Percentiles rank a stretch among this genome's conserved stretches.
Conservation (phyloP, 2,888 invertebrate genomes). For the Drosophila monieri region DNA sequence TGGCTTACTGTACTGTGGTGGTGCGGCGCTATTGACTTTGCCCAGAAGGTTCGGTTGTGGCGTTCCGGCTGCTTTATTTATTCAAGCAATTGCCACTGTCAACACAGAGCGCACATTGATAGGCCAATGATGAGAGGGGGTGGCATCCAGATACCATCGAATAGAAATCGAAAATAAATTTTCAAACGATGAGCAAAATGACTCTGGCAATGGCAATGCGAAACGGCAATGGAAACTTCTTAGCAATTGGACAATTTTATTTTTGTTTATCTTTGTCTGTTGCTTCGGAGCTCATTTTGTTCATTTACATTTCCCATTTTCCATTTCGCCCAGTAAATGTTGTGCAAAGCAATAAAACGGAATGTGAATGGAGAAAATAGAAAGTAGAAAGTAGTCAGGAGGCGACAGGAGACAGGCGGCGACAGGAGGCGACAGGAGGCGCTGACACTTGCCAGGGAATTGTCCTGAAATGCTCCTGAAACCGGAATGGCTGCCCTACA, state of each 20-base stretch:
- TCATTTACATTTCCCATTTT: slow-evolving; percentile 64
- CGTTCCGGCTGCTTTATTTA: slow-evolving; percentile 55
- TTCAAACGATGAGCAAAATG: slow-evolving; percentile 50
- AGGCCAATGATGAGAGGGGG: slow-evolving; percentile 41
- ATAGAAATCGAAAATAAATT: slow-evolving; percentile 57
- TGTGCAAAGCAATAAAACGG: slow-evolving; percentile 61
- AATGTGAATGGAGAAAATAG: slow-evolving; percentile 40
- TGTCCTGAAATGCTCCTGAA: slow-evolving; percentile 11
- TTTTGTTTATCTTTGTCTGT: slow-evolving; percentile 61
- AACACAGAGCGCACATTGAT: slow-evolving; percentile 53
- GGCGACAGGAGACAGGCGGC: slow-evolving; percentile 30
- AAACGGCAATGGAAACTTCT: slow-evolving; percentile 47
- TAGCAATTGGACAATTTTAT: slow-evolving; percentile 66
- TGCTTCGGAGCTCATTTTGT: slow-evolving; percentile 61
- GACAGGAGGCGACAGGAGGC: slow-evolving; percentile 17
- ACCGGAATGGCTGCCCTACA: slow-evolving; percentile 21
- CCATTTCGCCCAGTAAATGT: slow-evolving; percentile 52
- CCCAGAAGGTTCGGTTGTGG: slow-evolving; percentile 27
- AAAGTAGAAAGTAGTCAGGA: slow-evolving; percentile 2
- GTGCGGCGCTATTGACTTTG: slow-evolving; percentile 35
- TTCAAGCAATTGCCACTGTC: slow-evolving; percentile 70
- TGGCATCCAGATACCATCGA: slow-evolving; percentile 11
- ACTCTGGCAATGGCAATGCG: slow-evolving; percentile 38
- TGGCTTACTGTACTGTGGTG: not conserved
- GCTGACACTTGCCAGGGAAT: slow-evolving; percentile 26